phyloP scores from a whole-genome alignment of 2,113 vertebrate genomes.

The Acanthochromis polyacanthus region DNA sequence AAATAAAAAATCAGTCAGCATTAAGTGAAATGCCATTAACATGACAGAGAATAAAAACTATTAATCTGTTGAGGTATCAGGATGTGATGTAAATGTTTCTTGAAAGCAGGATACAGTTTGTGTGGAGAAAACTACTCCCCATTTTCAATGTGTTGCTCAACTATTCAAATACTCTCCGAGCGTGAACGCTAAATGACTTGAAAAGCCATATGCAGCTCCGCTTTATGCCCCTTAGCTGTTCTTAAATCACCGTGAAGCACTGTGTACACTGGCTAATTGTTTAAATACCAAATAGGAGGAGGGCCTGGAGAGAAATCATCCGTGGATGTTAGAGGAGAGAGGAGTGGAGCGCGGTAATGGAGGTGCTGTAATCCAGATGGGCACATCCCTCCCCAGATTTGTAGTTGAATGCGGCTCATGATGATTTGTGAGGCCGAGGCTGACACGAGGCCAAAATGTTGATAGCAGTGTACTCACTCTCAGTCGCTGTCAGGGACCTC shows the following conservation, averaged over 20 bases:
- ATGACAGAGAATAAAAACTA: too few relatives aligned
- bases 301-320: slow-evolving; percentile 36
- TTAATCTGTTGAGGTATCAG: too few relatives aligned
- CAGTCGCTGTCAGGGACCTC: slow-evolving; percentile 45
- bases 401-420: slow-evolving; percentile 30
- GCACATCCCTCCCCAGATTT: not conserved
- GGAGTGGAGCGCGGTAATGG: not conserved
- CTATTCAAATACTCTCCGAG: slow-evolving; percentile 11
- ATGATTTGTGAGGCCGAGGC: slow-evolving; percentile 56
- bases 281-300: slow-evolving; percentile 22
- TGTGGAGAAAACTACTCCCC: not conserved
- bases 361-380: slow-evolving; percentile 17
- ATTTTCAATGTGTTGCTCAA: not conserved
- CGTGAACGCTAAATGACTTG: slow-evolving; percentile 4
- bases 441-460: slow-evolving; percentile 53
- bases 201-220: slow-evolving; percentile 12
- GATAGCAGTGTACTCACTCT: slow-evolving; percentile 56
- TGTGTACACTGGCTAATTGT: slow-evolving; percentile 11
- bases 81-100: not conserved
- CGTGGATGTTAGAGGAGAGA: slow-evolving; percentile 5
- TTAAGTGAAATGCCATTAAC: too few relatives aligned
- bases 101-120: not conserved
- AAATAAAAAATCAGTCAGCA: too few relatives aligned
- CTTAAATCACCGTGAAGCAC: slow-evolving; percentile 34
- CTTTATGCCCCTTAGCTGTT: slow-evolving; percentile 14